Conservation (phyloP, 1,140 invertebrate genomes). For the Temnothorax curvispinosus region DNA sequence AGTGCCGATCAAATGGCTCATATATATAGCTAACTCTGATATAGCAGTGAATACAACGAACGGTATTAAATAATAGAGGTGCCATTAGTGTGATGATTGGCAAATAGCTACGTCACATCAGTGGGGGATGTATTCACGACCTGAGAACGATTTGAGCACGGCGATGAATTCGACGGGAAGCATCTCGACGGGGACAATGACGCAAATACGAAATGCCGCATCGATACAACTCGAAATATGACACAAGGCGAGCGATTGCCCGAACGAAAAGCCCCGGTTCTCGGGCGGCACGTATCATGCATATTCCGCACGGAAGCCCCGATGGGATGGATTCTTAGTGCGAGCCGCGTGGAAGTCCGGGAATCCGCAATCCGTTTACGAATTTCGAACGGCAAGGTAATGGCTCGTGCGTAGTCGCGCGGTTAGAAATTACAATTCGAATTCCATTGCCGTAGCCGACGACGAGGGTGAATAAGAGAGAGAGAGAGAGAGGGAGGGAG, state of each 20-base stretch:
- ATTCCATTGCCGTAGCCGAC: conserved; percentile 72
- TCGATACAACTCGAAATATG: conserved; percentile 49
- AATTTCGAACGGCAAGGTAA: conserved; percentile 72
- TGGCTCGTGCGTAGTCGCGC: conserved; percentile 71
- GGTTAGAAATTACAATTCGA: conserved; percentile 82
- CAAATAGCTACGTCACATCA: conserved; percentile 17
- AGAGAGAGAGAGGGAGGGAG: neutral
- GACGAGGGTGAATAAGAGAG: conserved; percentile 17
- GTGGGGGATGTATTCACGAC: neutral
- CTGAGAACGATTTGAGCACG: neutral
- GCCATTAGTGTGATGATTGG: conserved; percentile 8
- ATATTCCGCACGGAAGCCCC: conserved; percentile 39
- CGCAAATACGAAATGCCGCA: conserved; percentile 28
- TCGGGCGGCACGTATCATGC: conserved; percentile 57
- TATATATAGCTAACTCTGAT: neutral
- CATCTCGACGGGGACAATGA: neutral
- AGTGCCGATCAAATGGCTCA: neutral
- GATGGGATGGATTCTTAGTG: conserved; percentile 49
- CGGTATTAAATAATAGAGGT: neutral
- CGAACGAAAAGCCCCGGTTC: conserved; percentile 39
- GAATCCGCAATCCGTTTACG: conserved; percentile 72
- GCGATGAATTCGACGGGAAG: neutral
- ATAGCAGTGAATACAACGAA: neutral
- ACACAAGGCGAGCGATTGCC: conserved; percentile 3
- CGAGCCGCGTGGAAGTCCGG: conserved; percentile 56